Evolutionary conservation across 2,888 invertebrate species (phyloP).

Genomic region (Rhabditoides inermis): DNA sequence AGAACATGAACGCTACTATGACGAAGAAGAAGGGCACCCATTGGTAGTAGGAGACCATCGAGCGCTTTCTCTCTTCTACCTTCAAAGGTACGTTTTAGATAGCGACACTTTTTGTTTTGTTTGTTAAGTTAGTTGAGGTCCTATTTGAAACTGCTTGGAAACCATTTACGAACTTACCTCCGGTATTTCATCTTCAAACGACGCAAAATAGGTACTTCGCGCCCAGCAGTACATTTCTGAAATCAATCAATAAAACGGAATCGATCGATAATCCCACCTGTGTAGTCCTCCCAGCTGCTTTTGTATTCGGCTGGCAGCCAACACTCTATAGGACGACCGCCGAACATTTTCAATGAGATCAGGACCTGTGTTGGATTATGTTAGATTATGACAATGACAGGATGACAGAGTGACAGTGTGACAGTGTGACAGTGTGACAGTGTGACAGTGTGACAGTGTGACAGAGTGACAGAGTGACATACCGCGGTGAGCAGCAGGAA

Average conservation of each 20-base stretch:
- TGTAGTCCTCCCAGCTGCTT: constrained; percentile 50
- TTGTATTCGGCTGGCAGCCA: constrained; percentile 51
- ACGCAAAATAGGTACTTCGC: constrained; percentile 50
- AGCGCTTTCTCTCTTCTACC: constrained; percentile 19
- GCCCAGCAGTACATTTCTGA: constrained; percentile 51
- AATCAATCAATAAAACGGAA: not conserved
- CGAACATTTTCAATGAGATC: constrained; percentile 51
- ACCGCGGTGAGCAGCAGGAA: constrained; percentile 56
- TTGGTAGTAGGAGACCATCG: constrained; percentile 47
- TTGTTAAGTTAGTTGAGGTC: too few species aligned
- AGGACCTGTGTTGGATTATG: too few species aligned
- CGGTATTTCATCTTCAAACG: constrained; percentile 47
- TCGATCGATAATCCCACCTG: constrained; percentile 19
- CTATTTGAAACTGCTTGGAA: too few species aligned
- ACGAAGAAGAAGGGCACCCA: constrained; percentile 52
- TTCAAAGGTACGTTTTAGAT: too few species aligned
- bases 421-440: constrained; percentile 1
- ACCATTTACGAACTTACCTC: too few species aligned
- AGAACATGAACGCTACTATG: constrained; percentile 52
- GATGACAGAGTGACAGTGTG: constrained; percentile 3
- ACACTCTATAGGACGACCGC: constrained; percentile 49
- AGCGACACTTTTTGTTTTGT: too few species aligned
- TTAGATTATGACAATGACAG: too few species aligned
- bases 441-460: too few species aligned
- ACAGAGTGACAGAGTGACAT: constrained; percentile 2